Conservation (phyloP, 2,888 invertebrate genomes). For the Scaptomyza parva region DNA sequence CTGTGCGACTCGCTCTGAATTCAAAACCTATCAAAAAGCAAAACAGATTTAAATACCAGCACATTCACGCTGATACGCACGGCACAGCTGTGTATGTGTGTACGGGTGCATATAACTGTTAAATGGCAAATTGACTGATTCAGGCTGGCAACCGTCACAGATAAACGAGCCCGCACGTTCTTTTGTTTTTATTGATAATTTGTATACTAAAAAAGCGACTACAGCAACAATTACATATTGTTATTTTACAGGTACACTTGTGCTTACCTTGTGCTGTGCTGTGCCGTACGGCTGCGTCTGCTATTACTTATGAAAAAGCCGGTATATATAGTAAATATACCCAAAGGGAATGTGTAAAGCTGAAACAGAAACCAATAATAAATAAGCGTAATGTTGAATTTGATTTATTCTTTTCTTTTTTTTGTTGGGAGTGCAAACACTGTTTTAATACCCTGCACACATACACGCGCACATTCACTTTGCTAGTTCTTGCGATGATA, state of each 20-base stretch:
- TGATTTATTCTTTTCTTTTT: constrained; percentile 10
- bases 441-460: constrained; percentile 12
- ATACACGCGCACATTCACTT: constrained; percentile 13
- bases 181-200: constrained; percentile 52
- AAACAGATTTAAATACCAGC: constrained; percentile 34
- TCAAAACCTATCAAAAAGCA: constrained; percentile 46
- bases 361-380: constrained; percentile 60
- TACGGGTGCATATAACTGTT: constrained; percentile 24
- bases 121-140: constrained; percentile 47
- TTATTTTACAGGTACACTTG: constrained; percentile 20
- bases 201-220: constrained; percentile 26
- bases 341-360: constrained; percentile 65
- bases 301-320: constrained; percentile 25
- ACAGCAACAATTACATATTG: constrained; percentile 41
- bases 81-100: constrained; percentile 12
- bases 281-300: constrained; percentile 21
- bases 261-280: constrained; percentile 47
- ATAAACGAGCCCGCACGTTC: constrained; percentile 43
- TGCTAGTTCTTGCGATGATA: constrained; percentile 22
- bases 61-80: constrained; percentile 5
- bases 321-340: constrained; percentile 18
- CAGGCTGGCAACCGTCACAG: constrained; percentile 25
- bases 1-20: constrained; percentile 45
- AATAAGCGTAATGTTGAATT: constrained; percentile 20
- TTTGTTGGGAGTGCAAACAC: constrained; percentile 31